A percentile compares a stretch with the other conserved stretches of the same genome.
phyloP scores from a whole-genome alignment of 1,140 invertebrate species.

The Philotrypesis tridentata region DNA sequence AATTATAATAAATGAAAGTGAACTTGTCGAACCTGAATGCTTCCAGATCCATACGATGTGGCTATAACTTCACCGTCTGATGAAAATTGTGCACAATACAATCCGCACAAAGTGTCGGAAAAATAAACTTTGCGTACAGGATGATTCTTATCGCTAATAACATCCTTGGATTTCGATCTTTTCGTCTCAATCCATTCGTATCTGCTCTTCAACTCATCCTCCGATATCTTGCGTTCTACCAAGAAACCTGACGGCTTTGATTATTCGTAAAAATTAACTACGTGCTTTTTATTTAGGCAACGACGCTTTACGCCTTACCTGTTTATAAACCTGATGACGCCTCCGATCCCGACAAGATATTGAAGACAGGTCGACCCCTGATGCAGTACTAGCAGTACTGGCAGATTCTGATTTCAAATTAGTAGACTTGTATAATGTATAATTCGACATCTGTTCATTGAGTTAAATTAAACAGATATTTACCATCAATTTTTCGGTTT shows the following conservation, averaged over 20 bases:
- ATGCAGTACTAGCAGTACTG: too few relatives aligned
- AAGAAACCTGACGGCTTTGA: slow-evolving; percentile 45
- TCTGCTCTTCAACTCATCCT: slow-evolving; percentile 50
- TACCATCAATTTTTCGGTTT: not conserved
- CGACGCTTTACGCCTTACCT: too few relatives aligned
- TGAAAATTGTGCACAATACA: slow-evolving; percentile 57
- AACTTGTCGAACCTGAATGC: slow-evolving; percentile 64
- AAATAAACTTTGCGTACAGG: slow-evolving; percentile 53
- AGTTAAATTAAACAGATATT: not conserved
- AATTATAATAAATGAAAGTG: too few relatives aligned
- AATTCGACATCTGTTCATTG: not conserved
- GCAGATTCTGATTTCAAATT: not conserved
- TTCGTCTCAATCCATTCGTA: slow-evolving; percentile 53
- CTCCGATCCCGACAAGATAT: too few relatives aligned
- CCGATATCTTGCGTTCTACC: slow-evolving; percentile 50
- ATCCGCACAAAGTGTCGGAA: slow-evolving; percentile 54
- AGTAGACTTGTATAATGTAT: not conserved
- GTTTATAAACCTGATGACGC: not conserved
- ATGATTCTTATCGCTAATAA: slow-evolving; percentile 43
- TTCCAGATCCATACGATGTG: slow-evolving; percentile 55
- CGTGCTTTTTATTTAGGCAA: too few relatives aligned
- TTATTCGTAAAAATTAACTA: not conserved
- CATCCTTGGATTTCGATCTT: slow-evolving; percentile 36
- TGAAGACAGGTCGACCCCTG: too few relatives aligned
- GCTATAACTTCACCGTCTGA: slow-evolving; percentile 53